A percentile compares a stretch with the other conserved stretches of the same genome.
Conservation (phyloP, 2,888 invertebrate species). For the Polyommatus icarus region DNA sequence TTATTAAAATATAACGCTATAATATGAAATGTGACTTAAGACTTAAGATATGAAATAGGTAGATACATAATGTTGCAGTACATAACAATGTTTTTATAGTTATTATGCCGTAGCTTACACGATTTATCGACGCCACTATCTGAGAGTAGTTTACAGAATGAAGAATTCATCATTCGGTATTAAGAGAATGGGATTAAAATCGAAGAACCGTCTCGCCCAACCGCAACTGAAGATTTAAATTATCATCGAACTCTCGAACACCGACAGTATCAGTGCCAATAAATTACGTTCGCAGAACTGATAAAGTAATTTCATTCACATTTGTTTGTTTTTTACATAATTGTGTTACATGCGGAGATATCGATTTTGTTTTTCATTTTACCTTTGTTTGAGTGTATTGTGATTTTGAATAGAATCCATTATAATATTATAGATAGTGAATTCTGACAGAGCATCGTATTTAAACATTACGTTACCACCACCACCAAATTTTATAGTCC, state of each 20-base stretch:
- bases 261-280: slow-evolving; percentile 64
- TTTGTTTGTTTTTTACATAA: slow-evolving; percentile 40
- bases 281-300: slow-evolving; percentile 60
- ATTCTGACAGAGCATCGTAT: neutral
- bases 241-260: slow-evolving; percentile 60
- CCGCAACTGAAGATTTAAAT: slow-evolving; percentile 57
- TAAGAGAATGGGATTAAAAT: neutral
- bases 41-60: too few species aligned
- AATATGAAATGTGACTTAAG: too few species aligned
- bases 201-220: slow-evolving; percentile 45
- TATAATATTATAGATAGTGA: too few species aligned
- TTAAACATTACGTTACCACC: neutral
- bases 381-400: neutral
- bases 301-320: slow-evolving; percentile 58
- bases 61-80: too few species aligned
- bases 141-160: neutral
- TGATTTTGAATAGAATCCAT: neutral
- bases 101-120: neutral
- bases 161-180: slow-evolving; percentile 6
- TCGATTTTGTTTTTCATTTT: neutral
- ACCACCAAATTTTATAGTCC: too few species aligned
- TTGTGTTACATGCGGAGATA: neutral
- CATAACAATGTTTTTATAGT: too few species aligned
- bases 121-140: neutral
- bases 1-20: too few species aligned